These are phyloP conservation scores for Cordilura impudica DNA, from an alignment of 2,888 invertebrate species.

Conservation along the genomic window DNA sequence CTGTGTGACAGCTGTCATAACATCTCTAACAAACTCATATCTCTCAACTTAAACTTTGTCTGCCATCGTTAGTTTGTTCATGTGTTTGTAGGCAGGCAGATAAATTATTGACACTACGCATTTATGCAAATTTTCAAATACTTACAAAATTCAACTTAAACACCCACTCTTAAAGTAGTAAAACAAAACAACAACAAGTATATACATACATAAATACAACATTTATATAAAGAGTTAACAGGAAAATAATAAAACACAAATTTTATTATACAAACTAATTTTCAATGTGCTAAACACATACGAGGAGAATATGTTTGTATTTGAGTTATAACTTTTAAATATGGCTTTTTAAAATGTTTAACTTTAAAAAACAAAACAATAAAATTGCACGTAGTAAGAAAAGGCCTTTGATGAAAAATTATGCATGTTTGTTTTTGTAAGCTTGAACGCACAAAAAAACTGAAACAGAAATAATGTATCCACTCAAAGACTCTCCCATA, in stretches of 20 bases:
- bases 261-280: no score
- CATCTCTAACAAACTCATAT: constrained; percentile 50
- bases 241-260: neutral
- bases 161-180: constrained; percentile 38
- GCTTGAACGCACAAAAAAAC: neutral
- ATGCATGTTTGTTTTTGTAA: neutral
- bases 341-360: neutral
- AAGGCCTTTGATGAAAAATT: neutral
- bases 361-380: neutral
- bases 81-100: neutral
- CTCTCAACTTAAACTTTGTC: constrained; percentile 8
- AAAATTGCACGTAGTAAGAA: no score
- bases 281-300: constrained; percentile 30
- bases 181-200: neutral
- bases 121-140: constrained; percentile 49
- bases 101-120: constrained; percentile 59
- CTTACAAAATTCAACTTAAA: constrained; percentile 38
- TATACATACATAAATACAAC: neutral
- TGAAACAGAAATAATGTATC: neutral
- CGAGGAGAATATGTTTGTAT: neutral
- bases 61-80: neutral
- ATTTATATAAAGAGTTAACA: no score
- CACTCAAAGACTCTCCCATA: neutral
- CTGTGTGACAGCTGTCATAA: constrained; percentile 61
- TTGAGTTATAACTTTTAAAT: neutral